A percentile compares a stretch with the other conserved stretches of the same genome.
phyloP scores from a whole-genome alignment of 1,140 invertebrate species.

The Reticulitermes speratus region DNA sequence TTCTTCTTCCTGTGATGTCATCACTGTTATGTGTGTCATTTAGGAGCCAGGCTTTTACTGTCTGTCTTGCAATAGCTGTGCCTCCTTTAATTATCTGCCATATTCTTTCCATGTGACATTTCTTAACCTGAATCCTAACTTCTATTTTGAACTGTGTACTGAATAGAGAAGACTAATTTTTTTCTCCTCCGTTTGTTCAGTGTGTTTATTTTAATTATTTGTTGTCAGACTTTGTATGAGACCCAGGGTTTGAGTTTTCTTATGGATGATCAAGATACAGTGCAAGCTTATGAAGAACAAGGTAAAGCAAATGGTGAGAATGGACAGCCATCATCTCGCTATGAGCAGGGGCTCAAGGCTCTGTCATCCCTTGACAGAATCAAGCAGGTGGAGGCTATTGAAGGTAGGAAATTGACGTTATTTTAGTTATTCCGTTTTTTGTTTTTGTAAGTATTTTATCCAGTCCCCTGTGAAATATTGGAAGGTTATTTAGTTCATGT shows the following conservation, averaged over 20 bases:
- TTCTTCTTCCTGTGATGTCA: no score
- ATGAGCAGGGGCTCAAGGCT: constrained; percentile 74
- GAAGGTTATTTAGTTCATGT: no score
- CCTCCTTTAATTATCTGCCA: no score
- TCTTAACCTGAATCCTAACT: no score
- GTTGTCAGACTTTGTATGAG: constrained; percentile 61
- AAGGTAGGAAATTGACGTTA: constrained; percentile 46
- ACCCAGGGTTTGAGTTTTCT: constrained; percentile 69
- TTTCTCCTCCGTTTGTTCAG: not conserved
- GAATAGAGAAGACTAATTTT: no score
- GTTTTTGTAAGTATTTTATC: no score
- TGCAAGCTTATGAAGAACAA: constrained; percentile 81
- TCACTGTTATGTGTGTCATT: no score
- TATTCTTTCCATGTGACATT: no score
- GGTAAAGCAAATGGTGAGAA: constrained; percentile 55
- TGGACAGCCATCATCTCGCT: constrained; percentile 51
- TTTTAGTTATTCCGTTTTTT: not conserved
- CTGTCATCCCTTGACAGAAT: constrained; percentile 75
- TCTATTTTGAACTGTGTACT: no score
- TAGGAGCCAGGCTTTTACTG: no score
- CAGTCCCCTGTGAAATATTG: no score
- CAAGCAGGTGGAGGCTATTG: constrained; percentile 81
- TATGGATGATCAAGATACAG: constrained; percentile 78
- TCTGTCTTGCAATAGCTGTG: no score
- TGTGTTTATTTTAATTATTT: not conserved